Percentiles rank a stretch among this genome's conserved stretches.
phyloP scores from a whole-genome alignment of 2,113 vertebrate species.

The Amphilophus citrinellus region DNA sequence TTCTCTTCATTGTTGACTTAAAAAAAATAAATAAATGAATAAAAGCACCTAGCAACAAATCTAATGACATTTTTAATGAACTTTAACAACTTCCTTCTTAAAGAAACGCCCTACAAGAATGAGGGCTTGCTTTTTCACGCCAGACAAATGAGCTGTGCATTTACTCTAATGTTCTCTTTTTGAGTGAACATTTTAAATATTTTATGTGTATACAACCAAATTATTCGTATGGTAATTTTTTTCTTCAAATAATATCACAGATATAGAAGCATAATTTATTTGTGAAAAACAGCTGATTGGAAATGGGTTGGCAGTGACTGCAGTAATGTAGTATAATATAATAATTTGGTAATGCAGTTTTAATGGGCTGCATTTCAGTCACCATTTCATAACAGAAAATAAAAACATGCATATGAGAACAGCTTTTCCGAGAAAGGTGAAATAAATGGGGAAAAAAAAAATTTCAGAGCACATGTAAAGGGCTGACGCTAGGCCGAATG shows the following conservation, averaged over 20 bases:
- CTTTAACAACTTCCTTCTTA: not conserved
- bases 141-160: not conserved
- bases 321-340: not conserved
- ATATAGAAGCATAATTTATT: not conserved
- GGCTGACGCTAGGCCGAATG: rapidly evolving
- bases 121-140: not conserved
- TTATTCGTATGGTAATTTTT: not conserved
- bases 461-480: not conserved
- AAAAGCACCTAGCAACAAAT: not conserved
- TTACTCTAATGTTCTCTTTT: not conserved
- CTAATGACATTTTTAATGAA: not conserved
- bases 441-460: not conserved
- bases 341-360: not conserved
- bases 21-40: not conserved
- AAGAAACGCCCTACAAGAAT: not conserved
- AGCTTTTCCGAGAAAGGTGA: not conserved
- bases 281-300: not conserved
- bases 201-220: not conserved
- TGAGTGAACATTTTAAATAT: not conserved
- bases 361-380: not conserved
- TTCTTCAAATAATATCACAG: rapidly evolving
- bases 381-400: not conserved
- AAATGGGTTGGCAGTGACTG: not conserved
- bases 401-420: not conserved
- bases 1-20: not conserved